phyloP scores from a whole-genome alignment of 2,888 invertebrate genomes.

The Microctonus hyperodae region DNA sequence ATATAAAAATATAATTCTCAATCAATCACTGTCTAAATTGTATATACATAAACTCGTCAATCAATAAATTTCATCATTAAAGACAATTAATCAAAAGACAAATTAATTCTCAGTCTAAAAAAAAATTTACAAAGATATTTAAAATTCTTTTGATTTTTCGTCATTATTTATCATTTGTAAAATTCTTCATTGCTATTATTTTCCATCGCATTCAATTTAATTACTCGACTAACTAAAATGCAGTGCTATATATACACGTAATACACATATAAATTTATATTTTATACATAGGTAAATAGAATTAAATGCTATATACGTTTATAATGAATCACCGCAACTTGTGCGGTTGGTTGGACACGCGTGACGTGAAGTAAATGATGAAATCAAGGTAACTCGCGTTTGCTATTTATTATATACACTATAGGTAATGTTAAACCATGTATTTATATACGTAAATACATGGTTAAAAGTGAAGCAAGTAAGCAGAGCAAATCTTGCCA shows the following conservation, averaged over 20 bases:
- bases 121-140: too few relatives aligned
- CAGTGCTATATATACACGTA: neutral
- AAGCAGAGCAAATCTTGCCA: constrained; percentile 16
- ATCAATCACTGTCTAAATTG: neutral
- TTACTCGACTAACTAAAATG: neutral
- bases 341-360: constrained; percentile 6
- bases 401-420: neutral
- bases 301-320: constrained; percentile 23
- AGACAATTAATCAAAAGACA: too few relatives aligned
- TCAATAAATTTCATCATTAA: too few relatives aligned
- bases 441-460: constrained; percentile 2
- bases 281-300: neutral
- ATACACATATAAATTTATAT: neutral
- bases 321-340: constrained; percentile 22
- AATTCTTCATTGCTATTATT: too few relatives aligned
- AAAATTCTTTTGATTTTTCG: neutral
- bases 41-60: neutral
- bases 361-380: constrained; percentile 7
- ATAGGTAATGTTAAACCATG: neutral
- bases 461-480: constrained; percentile 8
- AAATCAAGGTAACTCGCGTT: constrained; percentile 2
- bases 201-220: neutral
- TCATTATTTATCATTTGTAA: too few relatives aligned
- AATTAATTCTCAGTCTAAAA: too few relatives aligned
- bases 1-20: neutral